phyloP scores from a whole-genome alignment of 2,888 invertebrate species.

The Drosophila nigricruria region DNA sequence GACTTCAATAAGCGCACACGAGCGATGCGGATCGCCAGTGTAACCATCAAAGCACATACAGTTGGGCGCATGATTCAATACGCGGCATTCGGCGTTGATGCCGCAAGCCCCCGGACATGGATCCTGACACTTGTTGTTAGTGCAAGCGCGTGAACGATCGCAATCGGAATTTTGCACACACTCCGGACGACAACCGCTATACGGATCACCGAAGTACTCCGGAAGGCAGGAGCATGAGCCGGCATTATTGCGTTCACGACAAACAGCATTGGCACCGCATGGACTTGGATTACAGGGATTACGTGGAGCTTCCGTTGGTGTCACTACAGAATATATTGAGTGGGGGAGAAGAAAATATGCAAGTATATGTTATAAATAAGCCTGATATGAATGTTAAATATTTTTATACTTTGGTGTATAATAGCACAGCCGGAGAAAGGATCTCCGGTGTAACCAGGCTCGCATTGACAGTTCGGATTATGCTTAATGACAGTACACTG shows the following conservation, averaged over 20 bases:
- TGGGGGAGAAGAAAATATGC: background rate
- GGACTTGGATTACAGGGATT: slow-evolving; percentile 92
- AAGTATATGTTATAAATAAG: slow-evolving; percentile 10
- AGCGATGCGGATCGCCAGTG: slow-evolving; percentile 90
- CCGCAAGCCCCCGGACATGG: slow-evolving; percentile 93
- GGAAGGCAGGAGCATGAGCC: slow-evolving; percentile 91
- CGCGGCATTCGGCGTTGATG: slow-evolving; percentile 91
- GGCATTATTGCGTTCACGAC: slow-evolving; percentile 90
- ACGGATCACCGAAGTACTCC: slow-evolving; percentile 92
- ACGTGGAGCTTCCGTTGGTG: slow-evolving; percentile 87
- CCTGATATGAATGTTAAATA: background rate
- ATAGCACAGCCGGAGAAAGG: slow-evolving; percentile 90
- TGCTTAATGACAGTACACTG: slow-evolving; percentile 92
- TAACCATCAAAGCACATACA: slow-evolving; percentile 91
- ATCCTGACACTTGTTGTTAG: slow-evolving; percentile 91
- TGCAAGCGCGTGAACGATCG: slow-evolving; percentile 89
- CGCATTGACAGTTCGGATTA: slow-evolving; percentile 91
- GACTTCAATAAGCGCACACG: slow-evolving; percentile 86
- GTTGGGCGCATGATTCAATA: slow-evolving; percentile 91
- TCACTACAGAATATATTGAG: slow-evolving; percentile 59
- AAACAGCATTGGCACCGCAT: slow-evolving; percentile 92
- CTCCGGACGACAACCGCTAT: slow-evolving; percentile 92
- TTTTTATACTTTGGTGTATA: slow-evolving; percentile 86
- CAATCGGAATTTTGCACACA: slow-evolving; percentile 93
- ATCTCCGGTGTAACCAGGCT: slow-evolving; percentile 91